Conservation (phyloP, 1,140 invertebrate genomes). For the Aphidius gifuensis region DNA sequence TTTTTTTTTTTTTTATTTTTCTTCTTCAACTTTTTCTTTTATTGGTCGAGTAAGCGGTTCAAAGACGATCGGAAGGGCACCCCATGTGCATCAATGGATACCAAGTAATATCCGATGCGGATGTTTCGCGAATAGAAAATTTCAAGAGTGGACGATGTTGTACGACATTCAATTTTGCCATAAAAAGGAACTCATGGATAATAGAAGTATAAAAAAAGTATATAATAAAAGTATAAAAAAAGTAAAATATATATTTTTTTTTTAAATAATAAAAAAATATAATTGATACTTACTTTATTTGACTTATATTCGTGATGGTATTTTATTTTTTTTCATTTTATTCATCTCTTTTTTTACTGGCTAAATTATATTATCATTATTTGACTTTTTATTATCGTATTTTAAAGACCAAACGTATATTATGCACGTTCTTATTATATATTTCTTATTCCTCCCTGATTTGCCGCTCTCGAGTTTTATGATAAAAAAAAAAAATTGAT, state of each 20-base stretch:
- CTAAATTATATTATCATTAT: no score
- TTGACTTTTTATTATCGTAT: no score
- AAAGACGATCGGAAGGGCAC: constrained; percentile 21
- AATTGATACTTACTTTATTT: no score
- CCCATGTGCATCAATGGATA: constrained; percentile 9
- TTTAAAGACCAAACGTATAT: background rate
- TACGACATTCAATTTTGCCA: constrained; percentile 7
- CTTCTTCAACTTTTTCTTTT: constrained; percentile 21
- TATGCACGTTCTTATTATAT: constrained; percentile 6
- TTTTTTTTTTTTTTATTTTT: no score
- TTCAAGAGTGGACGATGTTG: constrained; percentile 1
- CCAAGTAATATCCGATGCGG: constrained; percentile 22
- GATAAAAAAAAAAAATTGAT: constrained; percentile 6
- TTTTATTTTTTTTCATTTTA: no score
- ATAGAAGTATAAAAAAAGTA: no score
- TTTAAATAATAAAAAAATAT: no score
- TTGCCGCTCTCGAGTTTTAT: constrained; percentile 9
- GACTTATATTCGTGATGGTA: no score
- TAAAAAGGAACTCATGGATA: no score
- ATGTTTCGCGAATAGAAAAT: constrained; percentile 20
- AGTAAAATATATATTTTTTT: no score
- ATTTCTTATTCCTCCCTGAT: background rate
- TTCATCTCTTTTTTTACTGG: no score
- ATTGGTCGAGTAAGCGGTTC: constrained; percentile 26
- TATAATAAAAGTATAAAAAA: no score